phyloP scores from a whole-genome alignment of 1,140 invertebrate genomes.

The Drosophila auraria region DNA sequence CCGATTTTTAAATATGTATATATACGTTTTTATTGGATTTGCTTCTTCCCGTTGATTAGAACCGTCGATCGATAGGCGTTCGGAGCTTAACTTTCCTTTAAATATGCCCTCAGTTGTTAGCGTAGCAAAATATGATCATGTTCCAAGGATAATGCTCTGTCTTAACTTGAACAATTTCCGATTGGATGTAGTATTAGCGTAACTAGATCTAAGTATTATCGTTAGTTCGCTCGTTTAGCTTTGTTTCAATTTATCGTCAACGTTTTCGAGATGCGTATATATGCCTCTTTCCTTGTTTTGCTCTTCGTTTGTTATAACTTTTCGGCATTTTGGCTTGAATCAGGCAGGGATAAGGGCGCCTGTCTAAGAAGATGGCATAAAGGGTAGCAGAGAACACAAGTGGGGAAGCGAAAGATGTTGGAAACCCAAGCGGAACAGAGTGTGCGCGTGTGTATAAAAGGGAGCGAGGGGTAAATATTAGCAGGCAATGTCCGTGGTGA shows the following conservation, averaged over 20 bases:
- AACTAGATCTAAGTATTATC: constrained; percentile 56
- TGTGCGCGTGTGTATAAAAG: constrained; percentile 17
- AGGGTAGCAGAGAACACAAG: constrained; percentile 15
- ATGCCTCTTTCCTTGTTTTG: constrained; percentile 22
- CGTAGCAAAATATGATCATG: constrained; percentile 61
- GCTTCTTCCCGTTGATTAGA: constrained; percentile 43
- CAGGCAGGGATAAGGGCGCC: constrained; percentile 22
- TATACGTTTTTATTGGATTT: constrained; percentile 53
- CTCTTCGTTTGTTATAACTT: constrained; percentile 30
- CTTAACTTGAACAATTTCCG: constrained; percentile 31
- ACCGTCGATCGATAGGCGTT: constrained; percentile 53
- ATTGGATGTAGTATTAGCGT: constrained; percentile 38
- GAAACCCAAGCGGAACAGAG: constrained; percentile 19
- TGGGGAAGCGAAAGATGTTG: constrained; percentile 19
- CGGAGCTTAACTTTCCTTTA: constrained; percentile 47
- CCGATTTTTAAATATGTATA: constrained; percentile 56
- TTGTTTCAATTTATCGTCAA: constrained; percentile 40
- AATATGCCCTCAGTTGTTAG: constrained; percentile 36
- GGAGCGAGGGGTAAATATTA: constrained; percentile 65
- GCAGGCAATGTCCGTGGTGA: constrained; percentile 82
- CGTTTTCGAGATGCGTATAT: constrained; percentile 34
- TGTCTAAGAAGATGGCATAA: constrained; percentile 20
- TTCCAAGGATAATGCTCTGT: constrained; percentile 20
- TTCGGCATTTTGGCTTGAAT: constrained; percentile 62
- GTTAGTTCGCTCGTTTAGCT: constrained; percentile 38